A percentile compares a stretch with the other conserved stretches of the same genome.
These are phyloP conservation scores for Neolamprologus falcicula DNA, from an alignment of 2,113 vertebrate species.

Conservation along the genomic window DNA sequence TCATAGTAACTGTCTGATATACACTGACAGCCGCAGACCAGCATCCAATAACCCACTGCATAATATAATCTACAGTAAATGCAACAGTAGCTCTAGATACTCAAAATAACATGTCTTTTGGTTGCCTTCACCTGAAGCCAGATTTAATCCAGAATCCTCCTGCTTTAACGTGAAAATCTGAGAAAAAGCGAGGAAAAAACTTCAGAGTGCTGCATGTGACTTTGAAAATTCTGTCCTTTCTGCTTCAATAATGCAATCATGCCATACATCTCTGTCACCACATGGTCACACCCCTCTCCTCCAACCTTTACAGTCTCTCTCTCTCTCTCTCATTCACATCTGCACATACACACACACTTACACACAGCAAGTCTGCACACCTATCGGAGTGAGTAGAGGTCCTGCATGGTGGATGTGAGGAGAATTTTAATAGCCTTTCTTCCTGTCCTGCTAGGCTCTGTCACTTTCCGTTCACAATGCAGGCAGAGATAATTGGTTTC, in stretches of 20 bases:
- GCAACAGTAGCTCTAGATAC: neutral
- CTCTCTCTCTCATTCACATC: neutral
- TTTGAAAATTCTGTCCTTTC: slow-evolving; percentile 48
- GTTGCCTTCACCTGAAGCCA: neutral
- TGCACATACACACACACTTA: slow-evolving; percentile 10
- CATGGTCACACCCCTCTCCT: slow-evolving; percentile 51
- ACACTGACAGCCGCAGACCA: neutral
- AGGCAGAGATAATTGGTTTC: slow-evolving; percentile 42
- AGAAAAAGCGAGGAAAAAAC: rapidly evolving
- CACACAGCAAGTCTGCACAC: slow-evolving; percentile 26
- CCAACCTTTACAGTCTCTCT: slow-evolving; percentile 37
- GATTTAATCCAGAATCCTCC: neutral
- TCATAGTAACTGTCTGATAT: neutral
- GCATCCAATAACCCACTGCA: neutral
- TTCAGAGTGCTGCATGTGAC: slow-evolving; percentile 32
- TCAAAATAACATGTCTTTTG: neutral
- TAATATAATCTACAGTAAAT: neutral
- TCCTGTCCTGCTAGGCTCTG: slow-evolving; percentile 49
- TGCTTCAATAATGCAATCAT: slow-evolving; percentile 57
- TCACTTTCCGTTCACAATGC: slow-evolving; percentile 39
- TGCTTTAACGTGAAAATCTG: neutral
- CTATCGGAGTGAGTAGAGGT: slow-evolving; percentile 60
- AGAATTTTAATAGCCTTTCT: slow-evolving; percentile 68
- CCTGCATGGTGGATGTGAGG: slow-evolving; percentile 67
- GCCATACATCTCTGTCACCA: slow-evolving; percentile 66